phyloP scores from a whole-genome alignment of 2,888 invertebrate species.

The Acleris literana region DNA sequence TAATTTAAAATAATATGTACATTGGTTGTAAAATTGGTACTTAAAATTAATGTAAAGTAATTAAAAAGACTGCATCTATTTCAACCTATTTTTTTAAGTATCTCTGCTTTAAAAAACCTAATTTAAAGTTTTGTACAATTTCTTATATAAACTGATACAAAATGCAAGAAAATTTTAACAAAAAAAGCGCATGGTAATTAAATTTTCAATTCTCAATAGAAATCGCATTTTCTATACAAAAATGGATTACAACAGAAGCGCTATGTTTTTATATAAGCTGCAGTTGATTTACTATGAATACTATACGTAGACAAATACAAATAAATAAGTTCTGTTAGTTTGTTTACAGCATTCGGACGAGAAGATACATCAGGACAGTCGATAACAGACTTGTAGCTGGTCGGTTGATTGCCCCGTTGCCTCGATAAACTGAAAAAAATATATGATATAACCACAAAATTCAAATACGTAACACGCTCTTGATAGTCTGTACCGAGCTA shows the following conservation, averaged over 20 bases:
- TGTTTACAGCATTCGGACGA: slow-evolving; percentile 72
- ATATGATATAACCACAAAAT: too few species aligned
- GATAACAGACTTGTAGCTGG: slow-evolving; percentile 53
- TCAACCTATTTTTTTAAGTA: too few species aligned
- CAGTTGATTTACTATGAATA: slow-evolving; percentile 43
- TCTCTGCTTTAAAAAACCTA: too few species aligned
- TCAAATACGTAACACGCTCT: too few species aligned
- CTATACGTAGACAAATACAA: slow-evolving; percentile 51
- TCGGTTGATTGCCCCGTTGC: slow-evolving; percentile 51
- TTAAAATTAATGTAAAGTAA: slow-evolving; percentile 19
- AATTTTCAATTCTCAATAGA: neutral
- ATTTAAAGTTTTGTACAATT: too few species aligned
- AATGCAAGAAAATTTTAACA: neutral
- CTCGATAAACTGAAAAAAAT: slow-evolving; percentile 61
- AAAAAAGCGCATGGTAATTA: slow-evolving; percentile 5
- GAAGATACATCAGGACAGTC: slow-evolving; percentile 66
- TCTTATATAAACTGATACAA: too few species aligned
- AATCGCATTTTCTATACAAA: slow-evolving; percentile 10
- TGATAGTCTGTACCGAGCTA: too few species aligned
- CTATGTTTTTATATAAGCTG: slow-evolving; percentile 17
- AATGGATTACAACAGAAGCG: slow-evolving; percentile 29
- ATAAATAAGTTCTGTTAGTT: slow-evolving; percentile 69
- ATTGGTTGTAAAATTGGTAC: slow-evolving; percentile 22
- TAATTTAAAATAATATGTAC: slow-evolving; percentile 38
- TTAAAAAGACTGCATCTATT: slow-evolving; percentile 4